phyloP scores from a whole-genome alignment of 2,888 invertebrate genomes.

The Lochmaea crataegi region DNA sequence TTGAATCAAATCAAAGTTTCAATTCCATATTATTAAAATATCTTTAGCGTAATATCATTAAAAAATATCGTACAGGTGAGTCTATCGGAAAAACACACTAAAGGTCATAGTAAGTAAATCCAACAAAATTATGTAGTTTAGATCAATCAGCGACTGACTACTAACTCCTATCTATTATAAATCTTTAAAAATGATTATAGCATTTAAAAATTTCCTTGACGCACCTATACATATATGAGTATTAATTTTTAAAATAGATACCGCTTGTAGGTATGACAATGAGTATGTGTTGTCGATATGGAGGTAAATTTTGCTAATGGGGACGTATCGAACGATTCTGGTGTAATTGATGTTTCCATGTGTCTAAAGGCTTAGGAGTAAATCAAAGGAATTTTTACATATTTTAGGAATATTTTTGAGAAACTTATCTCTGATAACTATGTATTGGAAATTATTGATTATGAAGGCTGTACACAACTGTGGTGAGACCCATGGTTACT shows the following conservation, averaged over 20 bases:
- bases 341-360: background rate
- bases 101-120: slow-evolving; percentile 13
- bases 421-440: no score
- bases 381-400: no score
- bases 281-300: background rate
- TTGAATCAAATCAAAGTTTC: background rate
- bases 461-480: no score
- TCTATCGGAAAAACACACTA: slow-evolving; percentile 7
- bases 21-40: background rate
- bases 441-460: no score
- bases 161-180: slow-evolving; percentile 21
- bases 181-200: slow-evolving; percentile 23
- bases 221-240: slow-evolving; percentile 15
- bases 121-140: slow-evolving; percentile 15
- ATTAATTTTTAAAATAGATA: slow-evolving; percentile 12
- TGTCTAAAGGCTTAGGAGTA: no score
- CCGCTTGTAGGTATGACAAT: slow-evolving; percentile 3
- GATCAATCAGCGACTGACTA: slow-evolving; percentile 20
- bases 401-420: no score
- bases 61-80: background rate
- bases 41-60: slow-evolving; percentile 1
- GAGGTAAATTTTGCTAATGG: slow-evolving; percentile 5
- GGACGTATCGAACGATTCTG: background rate
- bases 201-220: slow-evolving; percentile 29
- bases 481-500: no score